These are phyloP conservation scores for Lithophane ornitopus DNA, from an alignment of 2,888 invertebrate genomes.

Conservation along the genomic window DNA sequence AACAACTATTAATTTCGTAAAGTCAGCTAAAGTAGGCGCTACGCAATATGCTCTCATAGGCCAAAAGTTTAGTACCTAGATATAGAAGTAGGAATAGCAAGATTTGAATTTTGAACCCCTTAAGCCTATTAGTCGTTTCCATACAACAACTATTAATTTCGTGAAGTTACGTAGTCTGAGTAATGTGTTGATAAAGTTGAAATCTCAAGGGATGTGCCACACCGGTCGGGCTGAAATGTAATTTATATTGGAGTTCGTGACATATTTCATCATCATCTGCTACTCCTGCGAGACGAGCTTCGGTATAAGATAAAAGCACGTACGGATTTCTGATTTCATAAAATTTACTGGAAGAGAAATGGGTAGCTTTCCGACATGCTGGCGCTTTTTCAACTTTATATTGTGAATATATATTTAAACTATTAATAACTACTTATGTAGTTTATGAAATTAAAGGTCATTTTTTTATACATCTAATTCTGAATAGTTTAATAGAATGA, in stretches of 20 bases:
- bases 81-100: conserved; percentile 17
- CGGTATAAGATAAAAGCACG: conserved; percentile 41
- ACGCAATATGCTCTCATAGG: conserved; percentile 4
- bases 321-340: conserved; percentile 30
- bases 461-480: neutral
- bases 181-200: conserved; percentile 59
- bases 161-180: conserved; percentile 45
- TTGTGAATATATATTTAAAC: neutral
- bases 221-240: conserved; percentile 46
- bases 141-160: conserved; percentile 48
- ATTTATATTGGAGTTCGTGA: conserved; percentile 54
- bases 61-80: conserved; percentile 29
- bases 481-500: neutral
- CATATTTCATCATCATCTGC: conserved; percentile 50
- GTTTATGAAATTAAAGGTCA: neutral
- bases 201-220: conserved; percentile 40
- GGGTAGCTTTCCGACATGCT: neutral
- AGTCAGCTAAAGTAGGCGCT: neutral
- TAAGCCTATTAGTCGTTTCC: conserved; percentile 32
- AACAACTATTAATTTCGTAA: conserved; percentile 2
- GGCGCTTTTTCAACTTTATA: neutral
- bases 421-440: neutral
- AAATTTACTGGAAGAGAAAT: conserved; percentile 18
- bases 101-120: conserved; percentile 40
- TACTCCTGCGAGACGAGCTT: conserved; percentile 39